Percentiles rank a stretch among this genome's conserved stretches.
phyloP scores from a whole-genome alignment of 2,797 vertebrate genomes.

The Premnoplex brunnescens region DNA sequence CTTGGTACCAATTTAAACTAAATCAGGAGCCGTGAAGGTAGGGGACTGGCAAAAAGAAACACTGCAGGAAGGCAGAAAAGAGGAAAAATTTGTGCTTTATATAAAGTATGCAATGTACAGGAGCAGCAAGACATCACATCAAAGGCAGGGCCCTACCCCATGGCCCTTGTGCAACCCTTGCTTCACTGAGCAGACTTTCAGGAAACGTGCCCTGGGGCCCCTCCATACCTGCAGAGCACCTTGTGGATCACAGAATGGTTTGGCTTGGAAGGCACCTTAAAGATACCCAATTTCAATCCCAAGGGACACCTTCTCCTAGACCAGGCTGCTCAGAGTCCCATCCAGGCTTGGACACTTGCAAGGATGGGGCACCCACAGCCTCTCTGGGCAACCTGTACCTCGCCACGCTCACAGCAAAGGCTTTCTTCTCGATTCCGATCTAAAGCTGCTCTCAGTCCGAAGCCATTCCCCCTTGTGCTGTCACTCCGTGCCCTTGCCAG shows the following conservation, averaged over 20 bases:
- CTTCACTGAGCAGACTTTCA: rapidly evolving
- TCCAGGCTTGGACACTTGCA: not conserved
- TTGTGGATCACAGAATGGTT: rapidly evolving
- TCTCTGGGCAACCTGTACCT: not conserved
- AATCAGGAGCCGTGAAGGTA: not conserved
- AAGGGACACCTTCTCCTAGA: not conserved
- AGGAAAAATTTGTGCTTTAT: not conserved
- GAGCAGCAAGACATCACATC: rapidly evolving
- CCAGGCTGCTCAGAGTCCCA: too few species aligned
- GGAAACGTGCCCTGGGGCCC: rapidly evolving
- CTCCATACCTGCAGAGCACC: rapidly evolving
- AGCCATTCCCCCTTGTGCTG: not conserved
- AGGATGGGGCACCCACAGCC: not conserved
- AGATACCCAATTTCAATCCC: too few species aligned
- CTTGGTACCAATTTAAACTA: not conserved
- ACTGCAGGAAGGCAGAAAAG: too few species aligned
- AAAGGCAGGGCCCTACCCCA: rapidly evolving
- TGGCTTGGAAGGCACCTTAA: too few species aligned
- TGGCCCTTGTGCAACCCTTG: rapidly evolving
- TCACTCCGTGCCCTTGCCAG: not conserved
- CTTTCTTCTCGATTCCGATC: too few species aligned
- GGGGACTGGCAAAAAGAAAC: not conserved
- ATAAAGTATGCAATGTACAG: rapidly evolving
- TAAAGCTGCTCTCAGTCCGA: not conserved
- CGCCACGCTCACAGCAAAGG: not conserved